These are phyloP conservation scores for Thalassarche chlororhynchos DNA, from an alignment of 2,113 vertebrate genomes.

Conservation along the genomic window DNA sequence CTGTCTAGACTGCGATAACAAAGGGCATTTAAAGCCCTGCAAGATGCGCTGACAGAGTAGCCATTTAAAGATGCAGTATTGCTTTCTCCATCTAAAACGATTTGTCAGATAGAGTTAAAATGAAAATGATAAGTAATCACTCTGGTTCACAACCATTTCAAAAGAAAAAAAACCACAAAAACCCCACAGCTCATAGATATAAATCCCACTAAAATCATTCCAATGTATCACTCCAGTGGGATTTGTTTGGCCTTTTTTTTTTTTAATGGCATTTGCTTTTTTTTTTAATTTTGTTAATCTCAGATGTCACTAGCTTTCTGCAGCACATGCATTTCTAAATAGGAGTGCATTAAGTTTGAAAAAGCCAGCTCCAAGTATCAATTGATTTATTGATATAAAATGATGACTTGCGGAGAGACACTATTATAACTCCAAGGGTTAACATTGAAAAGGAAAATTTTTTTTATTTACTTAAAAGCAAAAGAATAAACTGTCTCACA, in stretches of 20 bases:
- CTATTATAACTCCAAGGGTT: not conserved
- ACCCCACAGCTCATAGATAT: not conserved
- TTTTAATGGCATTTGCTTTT: not conserved
- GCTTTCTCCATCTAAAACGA: constrained; percentile 72
- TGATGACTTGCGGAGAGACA: not conserved
- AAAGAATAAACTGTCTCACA: not conserved
- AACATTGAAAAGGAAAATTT: not conserved
- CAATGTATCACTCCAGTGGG: not conserved
- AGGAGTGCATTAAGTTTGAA: not conserved
- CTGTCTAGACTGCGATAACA: constrained; percentile 87
- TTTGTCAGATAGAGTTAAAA: constrained; percentile 81
- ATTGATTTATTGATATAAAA: not conserved
- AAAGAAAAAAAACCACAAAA: constrained; percentile 1
- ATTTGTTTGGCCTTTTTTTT: not conserved
- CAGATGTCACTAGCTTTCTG: not conserved
- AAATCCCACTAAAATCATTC: constrained; percentile 39
- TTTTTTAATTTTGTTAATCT: not conserved
- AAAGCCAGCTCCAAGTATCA: not conserved
- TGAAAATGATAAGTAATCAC: constrained; percentile 78
- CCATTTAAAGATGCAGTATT: constrained; percentile 78
- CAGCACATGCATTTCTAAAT: not conserved
- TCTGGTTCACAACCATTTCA: constrained; percentile 54
- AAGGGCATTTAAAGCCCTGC: constrained; percentile 81
- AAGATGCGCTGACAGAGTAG: constrained; percentile 79
- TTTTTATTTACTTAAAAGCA: not conserved